A percentile compares a stretch with the other conserved stretches of the same genome.
Conservation (phyloP, 2,797 vertebrate genomes). For the Alosa sapidissima region DNA sequence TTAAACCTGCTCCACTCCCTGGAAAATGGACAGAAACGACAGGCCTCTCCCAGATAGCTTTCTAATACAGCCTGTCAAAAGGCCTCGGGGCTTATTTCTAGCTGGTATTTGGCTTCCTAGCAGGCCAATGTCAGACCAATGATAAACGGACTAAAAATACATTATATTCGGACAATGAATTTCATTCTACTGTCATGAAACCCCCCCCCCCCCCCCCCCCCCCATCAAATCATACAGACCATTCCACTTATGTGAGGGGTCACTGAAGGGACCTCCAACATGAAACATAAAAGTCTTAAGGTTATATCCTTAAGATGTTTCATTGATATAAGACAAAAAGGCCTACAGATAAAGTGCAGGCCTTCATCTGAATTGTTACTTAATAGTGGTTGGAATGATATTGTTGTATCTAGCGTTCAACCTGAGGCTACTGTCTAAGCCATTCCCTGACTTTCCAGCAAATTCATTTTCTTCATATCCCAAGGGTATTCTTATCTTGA, state of each 20-base stretch:
- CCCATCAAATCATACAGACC: not conserved
- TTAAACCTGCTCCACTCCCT: not conserved
- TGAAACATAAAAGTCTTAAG: not conserved
- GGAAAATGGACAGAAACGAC: not conserved
- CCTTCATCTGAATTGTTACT: not conserved
- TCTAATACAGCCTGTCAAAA: not conserved
- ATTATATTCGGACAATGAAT: not conserved
- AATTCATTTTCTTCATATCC: not conserved
- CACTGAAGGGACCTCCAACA: not conserved
- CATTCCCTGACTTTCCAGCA: not conserved
- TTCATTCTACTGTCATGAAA: not conserved
- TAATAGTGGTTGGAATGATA: not conserved
- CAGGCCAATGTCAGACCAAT: not conserved
- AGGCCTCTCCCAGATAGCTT: not conserved
- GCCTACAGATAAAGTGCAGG: not conserved
- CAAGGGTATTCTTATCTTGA: conserved; percentile 13
- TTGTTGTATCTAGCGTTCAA: not conserved
- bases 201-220: not conserved
- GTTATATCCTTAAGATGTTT: not conserved
- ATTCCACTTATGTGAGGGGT: not conserved
- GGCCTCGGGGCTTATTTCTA: not conserved
- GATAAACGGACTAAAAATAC: not conserved
- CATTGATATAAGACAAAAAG: not conserved
- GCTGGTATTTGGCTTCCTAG: not conserved
- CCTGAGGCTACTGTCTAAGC: not conserved